Base-by-base conservation (phyloP, 1,140 invertebrate genomes). In the Eupristina koningsbergeri region DNA sequence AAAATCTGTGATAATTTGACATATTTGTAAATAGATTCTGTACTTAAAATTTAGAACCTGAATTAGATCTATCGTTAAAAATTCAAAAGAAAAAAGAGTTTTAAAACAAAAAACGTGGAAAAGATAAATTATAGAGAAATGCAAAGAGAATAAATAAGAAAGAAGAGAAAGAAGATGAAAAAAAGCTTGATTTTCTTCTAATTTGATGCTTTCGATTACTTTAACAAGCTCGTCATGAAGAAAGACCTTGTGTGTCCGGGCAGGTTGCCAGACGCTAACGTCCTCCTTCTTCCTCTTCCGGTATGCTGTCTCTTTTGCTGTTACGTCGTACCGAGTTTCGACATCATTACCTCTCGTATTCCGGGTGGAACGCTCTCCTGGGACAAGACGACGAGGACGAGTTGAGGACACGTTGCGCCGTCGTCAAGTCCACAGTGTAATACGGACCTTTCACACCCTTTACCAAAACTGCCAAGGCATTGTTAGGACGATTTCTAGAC, bases 171-270 rank as follows among this genome's bases (percentile, higher is more conserved):
- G 79, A 71, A 63, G 79, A 80, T 86, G 84, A 81, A 86, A 85
- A 85, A 81, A 84, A 81, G 84, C 86, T 76, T 84, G 85, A 81
- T 87, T 88, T 86, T 86, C 85, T 89, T 89, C 89, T 92, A 92
- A 92, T 92, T 92, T 91, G 90, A 89, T 89, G 89, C 89, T 91
- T 91, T 91, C 91, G 90, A 92, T 91, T 91, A 91, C 90, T 91
- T 92, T 92, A 91, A 92, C 91, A 91, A 92, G 90, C 90, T 91
- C 89, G 90, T 92, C 90, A 91, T 90, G 88, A 86, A 89, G 86
- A 85, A 88, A 88, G 87, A 87, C 82, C 83, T 85, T 89, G 89
- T 90, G 89, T 90, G 88, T 90, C 88, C 89, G 88, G 91, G 91
- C 91, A 91, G 86, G 84, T 87, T 91, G 91, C 91, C 91, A 92